Evolutionary conservation across 2,113 vertebrate genomes (phyloP), one percentile per base, ranked within the genome.

Genomic region (Onychorhynchus coronatus): DNA sequence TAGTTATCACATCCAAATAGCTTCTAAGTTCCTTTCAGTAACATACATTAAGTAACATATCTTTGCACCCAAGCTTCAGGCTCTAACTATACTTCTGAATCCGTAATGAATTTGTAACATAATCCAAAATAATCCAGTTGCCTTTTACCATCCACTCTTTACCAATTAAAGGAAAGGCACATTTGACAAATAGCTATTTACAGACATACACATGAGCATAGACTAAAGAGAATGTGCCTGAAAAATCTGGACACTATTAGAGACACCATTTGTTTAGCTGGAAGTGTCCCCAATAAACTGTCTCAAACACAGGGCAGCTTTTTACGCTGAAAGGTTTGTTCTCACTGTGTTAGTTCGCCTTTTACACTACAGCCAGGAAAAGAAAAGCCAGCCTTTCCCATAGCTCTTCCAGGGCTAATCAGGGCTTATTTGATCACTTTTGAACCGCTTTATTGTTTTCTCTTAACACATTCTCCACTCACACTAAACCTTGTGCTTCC

Each of bases 21-120:
- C 70, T 84, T 85, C 74, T 68, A 91, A 90, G 70, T 95, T 88
- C 59, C 24, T 52, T 91, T 71, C 72, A 88, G n/a, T 41, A 83
- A 52, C 9, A 11, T 62, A 44, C 31, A 92, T 95, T 70, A 76
- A 75, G 49, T 78, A 53, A 53, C 49, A 37, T 21, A 18, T 52
- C 41, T 7, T 0, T 53, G 37, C 47, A 76, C 31, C 21, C 52
- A 84, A 83, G 30, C n/a, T 53, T 68, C 75, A 91, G 27, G 30
- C 25, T 80, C 15, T 81, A 85, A 42, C 52, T 39, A 13, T 41
- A 30, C 67, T 94, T 94, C 35, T 94, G 76, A 92, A 61, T 81
- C n/a, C 7, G 3, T 78, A 81, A 62, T 22, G 61, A 76, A 86
- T 88, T 68, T 85, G 73, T 88, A 85, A 63, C 66, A 39, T 75